Conservation (phyloP, 2,888 invertebrate genomes). For the Rambutsinella grinnellia region DNA sequence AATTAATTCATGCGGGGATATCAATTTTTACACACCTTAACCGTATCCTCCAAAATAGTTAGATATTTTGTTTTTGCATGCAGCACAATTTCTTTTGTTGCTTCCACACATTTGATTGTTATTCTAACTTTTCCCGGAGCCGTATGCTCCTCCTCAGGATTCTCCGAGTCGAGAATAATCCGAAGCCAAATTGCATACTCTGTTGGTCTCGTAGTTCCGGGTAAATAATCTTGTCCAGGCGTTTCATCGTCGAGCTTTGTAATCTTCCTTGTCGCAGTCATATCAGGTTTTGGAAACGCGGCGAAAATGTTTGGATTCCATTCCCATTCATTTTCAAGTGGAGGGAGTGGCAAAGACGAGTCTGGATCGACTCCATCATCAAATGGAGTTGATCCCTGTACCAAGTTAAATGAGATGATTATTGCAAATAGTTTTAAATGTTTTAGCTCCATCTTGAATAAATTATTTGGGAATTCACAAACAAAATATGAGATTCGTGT, state of each 20-base stretch:
- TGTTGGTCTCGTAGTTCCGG: conserved; percentile 19
- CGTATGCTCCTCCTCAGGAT: conserved; percentile 19
- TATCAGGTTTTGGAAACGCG: conserved; percentile 5
- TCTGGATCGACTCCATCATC: not conserved
- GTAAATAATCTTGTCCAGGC: conserved; percentile 12
- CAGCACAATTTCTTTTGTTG: conserved; percentile 33
- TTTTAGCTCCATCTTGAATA: no score
- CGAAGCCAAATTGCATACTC: not conserved
- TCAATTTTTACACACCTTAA: conserved; percentile 18
- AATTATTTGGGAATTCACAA: no score
- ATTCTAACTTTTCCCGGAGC: conserved; percentile 42
- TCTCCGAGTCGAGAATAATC: conserved; percentile 29
- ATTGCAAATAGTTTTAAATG: no score
- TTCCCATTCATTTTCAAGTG: conserved; percentile 1
- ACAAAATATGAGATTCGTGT: no score
- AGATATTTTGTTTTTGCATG: conserved; percentile 22
- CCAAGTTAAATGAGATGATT: no score
- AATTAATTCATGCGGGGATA: no score
- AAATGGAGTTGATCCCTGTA: no score
- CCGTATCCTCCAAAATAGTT: conserved; percentile 15
- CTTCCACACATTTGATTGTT: conserved; percentile 16
- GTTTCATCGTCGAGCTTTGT: not conserved
- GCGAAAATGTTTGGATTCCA: conserved; percentile 38
- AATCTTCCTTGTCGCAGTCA: not conserved
- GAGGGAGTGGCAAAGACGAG: not conserved